phyloP scores from a whole-genome alignment of 2,888 invertebrate species.

The Caenorhabditis drosophilae region DNA sequence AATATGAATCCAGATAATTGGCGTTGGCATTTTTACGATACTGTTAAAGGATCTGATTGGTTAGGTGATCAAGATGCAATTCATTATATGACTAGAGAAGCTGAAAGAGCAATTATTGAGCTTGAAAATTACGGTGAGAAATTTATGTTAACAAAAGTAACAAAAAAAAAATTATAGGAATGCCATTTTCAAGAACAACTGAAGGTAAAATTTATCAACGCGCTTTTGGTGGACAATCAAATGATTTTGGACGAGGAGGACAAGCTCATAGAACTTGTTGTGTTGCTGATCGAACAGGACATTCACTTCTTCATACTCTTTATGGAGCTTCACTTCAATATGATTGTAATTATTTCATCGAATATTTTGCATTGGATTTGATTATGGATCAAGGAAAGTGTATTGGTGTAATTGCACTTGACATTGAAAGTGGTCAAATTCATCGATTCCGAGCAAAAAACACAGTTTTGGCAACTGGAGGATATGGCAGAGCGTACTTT shows the following conservation, averaged over 20 bases:
- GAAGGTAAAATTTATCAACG: conserved; percentile 97
- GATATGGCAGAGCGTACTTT: conserved; percentile 84
- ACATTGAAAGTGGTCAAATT: conserved; percentile 91
- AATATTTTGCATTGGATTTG: conserved; percentile 95
- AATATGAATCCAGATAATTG: conserved; percentile 92
- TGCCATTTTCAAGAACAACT: conserved; percentile 85
- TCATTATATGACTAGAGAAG: conserved; percentile 87
- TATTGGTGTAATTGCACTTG: conserved; percentile 87
- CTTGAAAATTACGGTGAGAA: conserved; percentile 80
- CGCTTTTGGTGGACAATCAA: conserved; percentile 96
- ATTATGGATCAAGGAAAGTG: conserved; percentile 78
- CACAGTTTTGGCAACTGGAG: conserved; percentile 76
- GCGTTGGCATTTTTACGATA: conserved; percentile 89
- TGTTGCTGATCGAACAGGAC: conserved; percentile 97
- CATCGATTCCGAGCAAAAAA: conserved; percentile 86
- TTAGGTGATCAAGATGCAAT: conserved; percentile 96
- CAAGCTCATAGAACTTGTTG: conserved; percentile 80
- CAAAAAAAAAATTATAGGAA: conserved; percentile 14
- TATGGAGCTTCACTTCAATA: conserved; percentile 93
- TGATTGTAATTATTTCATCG: conserved; percentile 96
- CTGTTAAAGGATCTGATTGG: conserved; percentile 84
- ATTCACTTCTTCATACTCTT: conserved; percentile 92
- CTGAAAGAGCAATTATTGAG: conserved; percentile 72
- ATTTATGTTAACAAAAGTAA: not conserved
- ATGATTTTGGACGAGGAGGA: conserved; percentile 95